Percentiles rank a stretch among this genome's conserved stretches.
Evolutionary conservation across 2,888 invertebrate species (phyloP).

Genomic region (Notocelia uddmanniana): DNA sequence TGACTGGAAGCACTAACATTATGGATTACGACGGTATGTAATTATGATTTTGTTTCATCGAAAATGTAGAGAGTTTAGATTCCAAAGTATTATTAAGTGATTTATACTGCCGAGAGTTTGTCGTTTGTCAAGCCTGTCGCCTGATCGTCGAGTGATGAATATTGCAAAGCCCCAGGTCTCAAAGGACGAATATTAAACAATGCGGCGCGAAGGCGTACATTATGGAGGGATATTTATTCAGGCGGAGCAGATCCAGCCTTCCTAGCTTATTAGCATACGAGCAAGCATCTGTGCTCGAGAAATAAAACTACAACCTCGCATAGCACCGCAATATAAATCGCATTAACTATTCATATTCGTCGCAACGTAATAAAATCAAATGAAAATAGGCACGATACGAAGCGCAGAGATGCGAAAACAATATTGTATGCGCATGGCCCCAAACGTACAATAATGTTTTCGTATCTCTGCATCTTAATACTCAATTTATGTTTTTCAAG

Average conservation of each 20-base stretch:
- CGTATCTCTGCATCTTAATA: conserved; percentile 14
- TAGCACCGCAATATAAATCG: not conserved
- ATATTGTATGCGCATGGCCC: too few species aligned
- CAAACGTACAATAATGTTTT: not conserved
- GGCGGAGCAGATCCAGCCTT: conserved; percentile 68
- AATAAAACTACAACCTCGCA: conserved; percentile 16
- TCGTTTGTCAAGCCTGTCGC: conserved; percentile 8
- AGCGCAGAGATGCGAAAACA: too few species aligned
- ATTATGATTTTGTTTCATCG: not conserved
- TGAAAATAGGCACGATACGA: conserved; percentile 14
- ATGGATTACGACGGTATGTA: not conserved
- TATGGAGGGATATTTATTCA: conserved; percentile 65
- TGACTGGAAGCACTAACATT: too few species aligned
- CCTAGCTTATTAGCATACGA: conserved; percentile 63
- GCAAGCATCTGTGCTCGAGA: conserved; percentile 20
- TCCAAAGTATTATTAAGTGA: not conserved
- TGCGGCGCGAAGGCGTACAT: conserved; percentile 58
- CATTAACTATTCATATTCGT: conserved; percentile 11
- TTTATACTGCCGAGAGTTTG: not conserved
- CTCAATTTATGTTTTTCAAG: conserved; percentile 1
- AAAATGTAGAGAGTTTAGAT: conserved; percentile 4
- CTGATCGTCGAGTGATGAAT: conserved; percentile 23
- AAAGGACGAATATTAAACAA: conserved; percentile 53
- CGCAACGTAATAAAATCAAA: conserved; percentile 33
- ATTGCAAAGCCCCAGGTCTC: conserved; percentile 45